Percentiles rank a stretch among this genome's conserved stretches.
phyloP scores from a whole-genome alignment of 2,797 vertebrate species.

The Botia kubotai region DNA sequence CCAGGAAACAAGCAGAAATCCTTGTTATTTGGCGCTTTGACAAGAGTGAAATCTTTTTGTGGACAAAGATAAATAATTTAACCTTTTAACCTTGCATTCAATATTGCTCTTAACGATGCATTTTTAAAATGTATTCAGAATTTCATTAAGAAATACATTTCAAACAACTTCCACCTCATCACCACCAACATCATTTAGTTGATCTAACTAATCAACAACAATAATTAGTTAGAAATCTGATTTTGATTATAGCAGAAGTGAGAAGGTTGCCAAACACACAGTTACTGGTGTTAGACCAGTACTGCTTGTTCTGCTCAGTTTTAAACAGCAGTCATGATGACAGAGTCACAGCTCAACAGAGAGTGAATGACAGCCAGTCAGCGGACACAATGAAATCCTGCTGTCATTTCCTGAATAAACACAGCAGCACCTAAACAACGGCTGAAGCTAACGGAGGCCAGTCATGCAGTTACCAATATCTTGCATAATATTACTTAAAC shows the following conservation, averaged over 20 bases:
- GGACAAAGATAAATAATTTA: conserved; percentile 29
- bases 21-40: conserved; percentile 24
- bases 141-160: too few relatives aligned
- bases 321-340: conserved; percentile 40
- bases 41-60: conserved; percentile 5
- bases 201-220: too few relatives aligned
- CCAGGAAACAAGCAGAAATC: conserved; percentile 25
- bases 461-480: neutral
- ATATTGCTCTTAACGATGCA: neutral
- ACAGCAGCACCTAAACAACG: neutral
- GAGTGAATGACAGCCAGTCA: neutral
- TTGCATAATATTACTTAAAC: conserved; percentile 13
- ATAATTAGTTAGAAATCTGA: neutral
- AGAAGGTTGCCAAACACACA: neutral
- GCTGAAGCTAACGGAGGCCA: neutral
- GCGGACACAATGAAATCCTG: neutral
- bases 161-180: too few relatives aligned
- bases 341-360: conserved; percentile 30
- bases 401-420: conserved; percentile 10
- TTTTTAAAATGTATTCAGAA: neutral
- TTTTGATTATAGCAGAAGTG: neutral
- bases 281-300: conserved; percentile 19
- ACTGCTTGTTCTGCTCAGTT: conserved; percentile 15
- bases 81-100: neutral
- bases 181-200: neutral